Evolutionary conservation across 2,797 vertebrate genomes (phyloP), one percentile per base, ranked within the genome.

Genomic region (Enteromius paludinosus): DNA sequence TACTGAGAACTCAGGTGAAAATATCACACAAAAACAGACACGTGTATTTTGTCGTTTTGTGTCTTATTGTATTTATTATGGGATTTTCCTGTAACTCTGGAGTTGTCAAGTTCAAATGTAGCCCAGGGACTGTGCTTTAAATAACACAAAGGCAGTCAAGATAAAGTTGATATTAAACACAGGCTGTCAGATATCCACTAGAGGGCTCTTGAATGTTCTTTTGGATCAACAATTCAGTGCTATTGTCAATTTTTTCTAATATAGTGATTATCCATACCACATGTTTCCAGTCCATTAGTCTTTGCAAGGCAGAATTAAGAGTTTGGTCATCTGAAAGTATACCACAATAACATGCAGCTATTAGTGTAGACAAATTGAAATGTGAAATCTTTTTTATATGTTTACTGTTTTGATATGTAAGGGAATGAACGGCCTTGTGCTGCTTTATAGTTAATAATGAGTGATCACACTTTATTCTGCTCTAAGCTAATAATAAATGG

Each of bases 161-260:
- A 54, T 78, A 68, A 78, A 78, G 76, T 78, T 54, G 62, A 54
- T 52, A 12, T 65, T 38, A 35, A 61, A 18, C n/a, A 62, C 25
- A 72, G 54, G 38, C 38, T 33, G 41, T 23, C 14, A 62, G 28
- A 49, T 62, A 47, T 35, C 79, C 79, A 81, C 79, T 52, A 81
- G 79, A 81, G 79, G 79, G 79, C 79, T 81, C 59, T 28, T 81
- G 59, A 17, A 64, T 65, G 56, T 49, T 30, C 38, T 30, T 77
- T 30, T 23, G 20, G 0, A 23, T 74, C 49, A 56, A 25, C 49
- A 74, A 17, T 41, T 35, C 17, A 45, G 38, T 45, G 10, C 38
- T 17, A 30, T 62, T 45, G 56, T 76, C 38, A 62, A 14, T 43
- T 62, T 2, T 41, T 30, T 62, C 70, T 23, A 56, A 23, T 56